Percentiles rank a stretch among this genome's conserved stretches.
These are phyloP conservation scores for Mesembrinibis cayennensis DNA, from an alignment of 2,113 vertebrate species.

Conservation along the genomic window DNA sequence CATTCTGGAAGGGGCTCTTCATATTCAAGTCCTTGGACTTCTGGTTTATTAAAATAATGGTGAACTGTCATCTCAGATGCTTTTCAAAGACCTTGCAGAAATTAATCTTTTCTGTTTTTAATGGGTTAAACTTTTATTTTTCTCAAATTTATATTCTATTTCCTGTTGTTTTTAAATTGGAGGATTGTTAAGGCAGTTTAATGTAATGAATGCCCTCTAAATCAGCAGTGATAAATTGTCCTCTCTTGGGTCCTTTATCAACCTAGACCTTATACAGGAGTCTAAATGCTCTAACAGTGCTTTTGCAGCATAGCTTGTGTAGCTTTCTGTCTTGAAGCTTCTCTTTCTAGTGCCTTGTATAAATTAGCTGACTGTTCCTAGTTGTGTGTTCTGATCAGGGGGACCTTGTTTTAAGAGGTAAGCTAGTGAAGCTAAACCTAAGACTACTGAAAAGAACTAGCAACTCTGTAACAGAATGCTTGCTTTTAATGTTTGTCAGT, in stretches of 20 bases:
- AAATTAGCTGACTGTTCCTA: background rate
- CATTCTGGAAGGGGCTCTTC: background rate
- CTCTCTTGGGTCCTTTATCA: background rate
- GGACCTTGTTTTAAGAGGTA: background rate
- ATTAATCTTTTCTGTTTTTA: background rate
- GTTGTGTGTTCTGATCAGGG: background rate
- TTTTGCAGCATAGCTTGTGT: background rate
- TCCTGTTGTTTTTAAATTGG: background rate
- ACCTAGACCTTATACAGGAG: background rate
- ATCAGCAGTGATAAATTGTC: background rate
- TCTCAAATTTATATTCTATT: background rate
- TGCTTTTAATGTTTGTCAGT: background rate
- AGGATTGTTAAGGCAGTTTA: background rate
- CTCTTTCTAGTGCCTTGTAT: background rate
- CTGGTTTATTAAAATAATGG: background rate
- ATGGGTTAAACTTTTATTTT: background rate
- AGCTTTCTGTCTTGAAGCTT: background rate
- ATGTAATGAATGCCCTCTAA: background rate
- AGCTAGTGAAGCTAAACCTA: background rate
- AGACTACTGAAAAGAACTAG: background rate
- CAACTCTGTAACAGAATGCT: background rate
- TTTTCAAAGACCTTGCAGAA: background rate
- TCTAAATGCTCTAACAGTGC: background rate
- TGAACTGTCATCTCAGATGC: background rate
- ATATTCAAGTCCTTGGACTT: background rate